Evolutionary conservation across 2,797 vertebrate species (phyloP), one percentile per base, ranked within the genome.

Genomic region (Hylomyscus alleni): DNA sequence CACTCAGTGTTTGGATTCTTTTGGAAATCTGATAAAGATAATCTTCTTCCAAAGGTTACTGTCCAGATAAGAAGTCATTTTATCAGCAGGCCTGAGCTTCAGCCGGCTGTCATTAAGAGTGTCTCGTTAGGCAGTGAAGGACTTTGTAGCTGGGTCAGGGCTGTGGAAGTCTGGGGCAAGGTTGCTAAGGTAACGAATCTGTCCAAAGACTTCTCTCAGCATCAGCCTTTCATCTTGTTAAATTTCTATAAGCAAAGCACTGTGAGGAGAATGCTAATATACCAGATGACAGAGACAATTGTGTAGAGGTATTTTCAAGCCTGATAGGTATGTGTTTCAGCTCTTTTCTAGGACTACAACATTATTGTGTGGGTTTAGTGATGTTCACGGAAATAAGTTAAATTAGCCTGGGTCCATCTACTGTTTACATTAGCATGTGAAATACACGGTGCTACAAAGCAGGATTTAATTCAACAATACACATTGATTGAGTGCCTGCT

Each of bases 161-260:
- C 98, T 92, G 95, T 94, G 96, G 96, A 98, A 98, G 98, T 98
- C 0, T 93, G 96, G 97, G 98, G 98, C 97, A 98, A 98, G 98
- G 98, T 99, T 99, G 98, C 99, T 99, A 99, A 99, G 98, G 99
- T 99, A 99, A 99, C 98, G 56, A 20, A 98, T 98, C 97, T 98
- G 98, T 98, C 98, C 98, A 98, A 98, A 98, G 98, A 98, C 98
- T 98, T 97, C 97, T 98, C 98, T 98, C 98, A 89, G 95, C 98
- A 98, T 98, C 98, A 98, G 98, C 98, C 98, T 98, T 99, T 99
- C 98, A 98, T 99, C 98, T 98, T 98, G 98, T 97, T 98, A 99
- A 98, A 98, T 98, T 98, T 98, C 98, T 98, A 98, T 98, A 98
- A 98, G 98, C 98, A 98, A 98, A 98, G 98, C 78, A 67, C 95